These are phyloP conservation scores for Scrobipalpa atriplicella DNA, from an alignment of 2,888 invertebrate genomes.

Conservation along the genomic window DNA sequence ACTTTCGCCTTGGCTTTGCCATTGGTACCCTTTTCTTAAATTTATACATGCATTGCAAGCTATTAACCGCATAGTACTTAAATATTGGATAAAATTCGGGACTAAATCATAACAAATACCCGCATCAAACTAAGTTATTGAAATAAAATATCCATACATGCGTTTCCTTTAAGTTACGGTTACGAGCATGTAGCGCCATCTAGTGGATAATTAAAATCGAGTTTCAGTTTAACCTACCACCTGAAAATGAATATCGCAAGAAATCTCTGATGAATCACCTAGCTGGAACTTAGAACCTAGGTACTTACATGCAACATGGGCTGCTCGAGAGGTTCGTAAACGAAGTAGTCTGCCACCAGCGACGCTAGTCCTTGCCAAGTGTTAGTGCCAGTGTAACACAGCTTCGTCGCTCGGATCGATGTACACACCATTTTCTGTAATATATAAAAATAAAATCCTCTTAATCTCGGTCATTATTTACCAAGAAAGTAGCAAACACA, in stretches of 20 bases:
- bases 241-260: too few relatives aligned
- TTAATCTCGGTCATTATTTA: not conserved
- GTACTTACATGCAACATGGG: constrained; percentile 87
- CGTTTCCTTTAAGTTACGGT: not conserved
- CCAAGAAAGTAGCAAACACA: too few relatives aligned
- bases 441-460: not conserved
- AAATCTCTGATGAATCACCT: constrained; percentile 7
- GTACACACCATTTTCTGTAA: constrained; percentile 94
- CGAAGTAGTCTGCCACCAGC: constrained; percentile 90
- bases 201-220: not conserved
- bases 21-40: too few relatives aligned
- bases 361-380: constrained; percentile 88
- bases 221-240: constrained; percentile 18
- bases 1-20: constrained; percentile 19
- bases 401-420: constrained; percentile 89
- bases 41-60: too few relatives aligned
- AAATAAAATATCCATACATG: not conserved
- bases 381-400: constrained; percentile 87
- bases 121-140: too few relatives aligned
- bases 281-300: not conserved
- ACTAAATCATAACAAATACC: too few relatives aligned
- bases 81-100: not conserved
- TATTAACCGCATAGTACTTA: not conserved
- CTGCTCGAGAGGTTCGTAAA: constrained; percentile 87
- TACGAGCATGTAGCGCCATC: constrained; percentile 13